phyloP scores from a whole-genome alignment of 2,113 vertebrate species.

The Tamias sibiricus region DNA sequence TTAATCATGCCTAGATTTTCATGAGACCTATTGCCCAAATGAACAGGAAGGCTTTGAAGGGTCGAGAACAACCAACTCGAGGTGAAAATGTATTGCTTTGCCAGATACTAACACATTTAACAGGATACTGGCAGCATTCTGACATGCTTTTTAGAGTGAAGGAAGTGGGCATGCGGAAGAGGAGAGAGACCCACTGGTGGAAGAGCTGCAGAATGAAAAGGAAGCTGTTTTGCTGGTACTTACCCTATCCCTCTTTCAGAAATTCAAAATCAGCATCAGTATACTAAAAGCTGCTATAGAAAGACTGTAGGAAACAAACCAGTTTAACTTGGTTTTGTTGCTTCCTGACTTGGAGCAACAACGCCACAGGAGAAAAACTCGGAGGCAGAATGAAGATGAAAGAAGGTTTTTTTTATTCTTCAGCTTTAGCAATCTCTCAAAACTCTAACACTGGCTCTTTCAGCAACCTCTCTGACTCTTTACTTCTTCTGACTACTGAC shows the following conservation, averaged over 20 bases:
- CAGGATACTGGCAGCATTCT: not conserved
- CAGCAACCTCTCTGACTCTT: no score
- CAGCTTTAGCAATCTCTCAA: no score
- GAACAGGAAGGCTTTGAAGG: not conserved
- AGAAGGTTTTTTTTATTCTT: no score
- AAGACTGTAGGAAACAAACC: not conserved
- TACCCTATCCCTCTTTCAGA: not conserved
- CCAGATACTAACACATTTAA: not conserved
- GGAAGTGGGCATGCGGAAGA: accelerated
- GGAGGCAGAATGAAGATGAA: no score
- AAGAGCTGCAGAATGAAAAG: not conserved
- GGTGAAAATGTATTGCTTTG: not conserved
- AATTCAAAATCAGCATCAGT: not conserved
- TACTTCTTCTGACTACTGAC: no score
- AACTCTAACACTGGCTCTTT: no score
- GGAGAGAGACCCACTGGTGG: not conserved
- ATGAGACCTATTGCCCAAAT: not conserved
- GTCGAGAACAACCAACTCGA: not conserved
- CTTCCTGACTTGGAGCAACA: no score
- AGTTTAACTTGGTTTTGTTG: not conserved
- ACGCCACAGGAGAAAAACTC: no score
- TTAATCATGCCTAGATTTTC: not conserved
- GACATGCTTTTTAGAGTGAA: not conserved
- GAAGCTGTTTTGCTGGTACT: not conserved
- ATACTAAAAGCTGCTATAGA: not conserved